phyloP scores from a whole-genome alignment of 2,797 vertebrate genomes.

The Mus minutoides region DNA sequence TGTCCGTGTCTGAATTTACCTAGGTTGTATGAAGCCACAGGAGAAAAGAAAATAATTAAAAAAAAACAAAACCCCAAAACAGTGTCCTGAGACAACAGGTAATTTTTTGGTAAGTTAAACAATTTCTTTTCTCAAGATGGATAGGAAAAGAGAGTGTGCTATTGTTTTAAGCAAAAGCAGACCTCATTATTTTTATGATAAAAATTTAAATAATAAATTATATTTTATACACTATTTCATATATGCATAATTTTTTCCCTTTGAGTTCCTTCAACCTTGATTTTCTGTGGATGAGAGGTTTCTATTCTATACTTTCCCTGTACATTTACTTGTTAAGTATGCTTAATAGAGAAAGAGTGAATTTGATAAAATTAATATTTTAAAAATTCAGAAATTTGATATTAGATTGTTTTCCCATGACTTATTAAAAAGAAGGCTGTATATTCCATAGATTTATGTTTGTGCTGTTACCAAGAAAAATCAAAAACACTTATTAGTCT shows the following conservation, averaged over 20 bases:
- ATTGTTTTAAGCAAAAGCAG: background rate
- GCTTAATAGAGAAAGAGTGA: background rate
- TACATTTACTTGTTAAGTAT: constrained; percentile 39
- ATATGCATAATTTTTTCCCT: background rate
- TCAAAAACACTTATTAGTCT: background rate
- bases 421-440: background rate
- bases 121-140: background rate
- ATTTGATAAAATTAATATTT: constrained; percentile 2
- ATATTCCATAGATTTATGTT: background rate
- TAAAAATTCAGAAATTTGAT: constrained; percentile 7
- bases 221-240: background rate
- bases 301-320: background rate
- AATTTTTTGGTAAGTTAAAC: background rate
- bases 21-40: background rate
- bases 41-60: background rate
- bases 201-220: background rate
- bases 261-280: background rate
- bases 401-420: background rate
- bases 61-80: background rate
- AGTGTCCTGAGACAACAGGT: background rate
- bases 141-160: background rate
- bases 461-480: background rate
- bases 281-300: background rate
- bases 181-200: background rate
- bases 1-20: background rate